Evolutionary conservation across 2,888 invertebrate species (phyloP).

Genomic region (Tipula unca): DNA sequence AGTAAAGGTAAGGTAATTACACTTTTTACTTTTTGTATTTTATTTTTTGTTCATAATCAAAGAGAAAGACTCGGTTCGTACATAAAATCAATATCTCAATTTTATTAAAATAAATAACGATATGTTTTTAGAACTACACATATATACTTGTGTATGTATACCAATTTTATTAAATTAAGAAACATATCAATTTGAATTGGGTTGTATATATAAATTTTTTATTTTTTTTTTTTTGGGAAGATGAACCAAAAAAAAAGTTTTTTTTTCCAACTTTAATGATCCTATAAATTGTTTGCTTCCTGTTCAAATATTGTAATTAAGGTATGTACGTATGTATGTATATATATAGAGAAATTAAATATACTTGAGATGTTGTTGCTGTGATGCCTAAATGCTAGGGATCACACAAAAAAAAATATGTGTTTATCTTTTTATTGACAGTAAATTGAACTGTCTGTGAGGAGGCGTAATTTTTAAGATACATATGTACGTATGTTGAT

Average conservation of each 20-base stretch:
- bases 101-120: background rate
- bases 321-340: background rate
- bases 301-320: constrained; percentile 14
- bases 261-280: background rate
- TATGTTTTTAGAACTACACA: background rate
- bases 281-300: constrained; percentile 14
- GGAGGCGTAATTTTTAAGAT: background rate
- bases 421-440: background rate
- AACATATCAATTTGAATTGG: background rate
- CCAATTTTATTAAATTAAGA: constrained; percentile 14
- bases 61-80: background rate
- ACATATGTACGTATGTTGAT: background rate
- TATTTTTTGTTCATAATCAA: background rate
- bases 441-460: background rate
- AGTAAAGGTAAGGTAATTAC: background rate
- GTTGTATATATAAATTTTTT: background rate
- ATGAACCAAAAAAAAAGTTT: background rate
- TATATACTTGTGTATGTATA: background rate
- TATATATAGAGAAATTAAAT: background rate
- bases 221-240: background rate
- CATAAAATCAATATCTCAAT: constrained; percentile 8
- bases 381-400: background rate
- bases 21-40: background rate
- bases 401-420: background rate
- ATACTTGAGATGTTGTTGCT: background rate